Conservation (phyloP, 2,113 vertebrate species). For the Bucco capensis region DNA sequence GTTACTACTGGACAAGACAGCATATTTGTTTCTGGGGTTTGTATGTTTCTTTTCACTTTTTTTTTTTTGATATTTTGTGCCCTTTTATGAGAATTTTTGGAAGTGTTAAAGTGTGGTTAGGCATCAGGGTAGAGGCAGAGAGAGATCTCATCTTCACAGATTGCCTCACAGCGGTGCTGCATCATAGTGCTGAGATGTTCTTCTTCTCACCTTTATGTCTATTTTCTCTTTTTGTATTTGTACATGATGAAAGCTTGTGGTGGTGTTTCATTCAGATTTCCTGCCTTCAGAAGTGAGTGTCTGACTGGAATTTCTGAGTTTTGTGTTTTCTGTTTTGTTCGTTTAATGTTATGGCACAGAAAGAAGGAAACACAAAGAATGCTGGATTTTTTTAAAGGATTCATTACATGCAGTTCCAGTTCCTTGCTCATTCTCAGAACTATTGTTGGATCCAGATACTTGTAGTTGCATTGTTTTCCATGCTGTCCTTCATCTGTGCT, state of each 20-base stretch:
- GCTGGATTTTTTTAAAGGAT: neutral
- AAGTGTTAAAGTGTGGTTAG: neutral
- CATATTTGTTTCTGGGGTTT: neutral
- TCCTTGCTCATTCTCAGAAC: neutral
- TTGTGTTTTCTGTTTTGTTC: neutral
- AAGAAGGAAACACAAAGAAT: neutral
- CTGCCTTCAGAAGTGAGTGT: neutral
- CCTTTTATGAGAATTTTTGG: neutral
- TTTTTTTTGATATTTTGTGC: neutral
- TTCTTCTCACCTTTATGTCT: neutral
- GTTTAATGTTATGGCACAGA: neutral
- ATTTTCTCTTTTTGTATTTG: neutral
- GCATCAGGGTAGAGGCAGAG: neutral
- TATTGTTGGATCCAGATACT: neutral
- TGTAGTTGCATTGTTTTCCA: constrained; percentile 37
- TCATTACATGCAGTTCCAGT: neutral
- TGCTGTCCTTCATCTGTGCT: constrained; percentile 32
- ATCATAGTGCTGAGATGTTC: neutral
- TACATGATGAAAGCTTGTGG: neutral
- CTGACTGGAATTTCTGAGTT: neutral
- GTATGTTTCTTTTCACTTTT: neutral
- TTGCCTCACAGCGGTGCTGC: neutral
- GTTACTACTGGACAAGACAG: neutral
- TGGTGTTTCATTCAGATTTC: neutral
- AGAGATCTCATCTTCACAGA: neutral